These are phyloP conservation scores for Halocynthia aurantium DNA, from an alignment of 23 tunicate genomes.

Conservation along the genomic window DNA sequence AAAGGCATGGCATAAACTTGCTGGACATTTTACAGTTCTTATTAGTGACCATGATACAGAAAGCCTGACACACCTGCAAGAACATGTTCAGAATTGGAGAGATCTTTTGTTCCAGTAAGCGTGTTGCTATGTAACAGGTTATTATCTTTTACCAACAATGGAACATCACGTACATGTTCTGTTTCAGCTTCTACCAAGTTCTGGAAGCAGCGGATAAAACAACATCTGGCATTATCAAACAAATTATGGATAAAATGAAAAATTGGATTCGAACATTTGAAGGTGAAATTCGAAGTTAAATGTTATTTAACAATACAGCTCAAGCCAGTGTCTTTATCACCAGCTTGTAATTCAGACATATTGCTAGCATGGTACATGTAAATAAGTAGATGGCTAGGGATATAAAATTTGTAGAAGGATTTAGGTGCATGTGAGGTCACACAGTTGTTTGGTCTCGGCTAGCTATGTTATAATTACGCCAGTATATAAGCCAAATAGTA, in stretches of 20 bases:
- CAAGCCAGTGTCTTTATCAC: too few relatives aligned
- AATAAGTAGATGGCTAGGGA: too few relatives aligned
- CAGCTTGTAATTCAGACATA: too few relatives aligned
- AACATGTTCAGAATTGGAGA: constrained; percentile 67
- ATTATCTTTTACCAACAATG: too few relatives aligned
- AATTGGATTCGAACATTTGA: constrained; percentile 56
- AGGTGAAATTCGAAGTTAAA: constrained; percentile 18
- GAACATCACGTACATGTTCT: not conserved
- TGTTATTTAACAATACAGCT: not conserved
- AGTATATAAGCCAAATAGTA: not conserved
- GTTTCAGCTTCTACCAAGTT: constrained; percentile 52
- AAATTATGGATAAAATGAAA: constrained; percentile 35
- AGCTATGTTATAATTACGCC: too few relatives aligned
- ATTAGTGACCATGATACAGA: constrained; percentile 67
- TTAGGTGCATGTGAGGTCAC: too few relatives aligned
- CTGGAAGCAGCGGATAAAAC: constrained; percentile 62
- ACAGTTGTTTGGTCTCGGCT: too few relatives aligned
- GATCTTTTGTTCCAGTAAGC: constrained; percentile 77
- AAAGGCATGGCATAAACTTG: constrained; percentile 73
- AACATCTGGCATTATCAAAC: constrained; percentile 14
- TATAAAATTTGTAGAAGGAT: too few relatives aligned
- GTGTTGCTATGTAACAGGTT: not conserved
- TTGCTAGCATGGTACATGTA: too few relatives aligned
- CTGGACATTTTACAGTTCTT: constrained; percentile 64
- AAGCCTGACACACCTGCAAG: constrained; percentile 40